Conservation (phyloP, 2,888 invertebrate genomes). For the Pammene aurita region DNA sequence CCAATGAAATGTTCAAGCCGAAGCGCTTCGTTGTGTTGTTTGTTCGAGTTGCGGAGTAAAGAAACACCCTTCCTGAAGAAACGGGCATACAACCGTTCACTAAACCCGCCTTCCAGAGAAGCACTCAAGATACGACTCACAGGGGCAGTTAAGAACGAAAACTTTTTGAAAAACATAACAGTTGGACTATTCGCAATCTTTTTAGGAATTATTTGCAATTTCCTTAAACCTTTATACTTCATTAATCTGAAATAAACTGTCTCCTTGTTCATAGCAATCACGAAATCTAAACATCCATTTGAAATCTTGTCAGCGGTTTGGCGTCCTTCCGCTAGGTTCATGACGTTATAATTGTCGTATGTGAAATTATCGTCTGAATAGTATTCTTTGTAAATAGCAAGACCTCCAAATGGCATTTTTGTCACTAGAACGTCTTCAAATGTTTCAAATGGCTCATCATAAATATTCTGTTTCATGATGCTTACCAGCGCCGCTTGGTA, state of each 20-base stretch:
- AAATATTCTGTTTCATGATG: slow-evolving; percentile 55
- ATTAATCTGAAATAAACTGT: slow-evolving; percentile 53
- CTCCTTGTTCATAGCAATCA: slow-evolving; percentile 59
- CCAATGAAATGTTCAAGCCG: slow-evolving; percentile 55
- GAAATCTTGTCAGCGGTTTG: slow-evolving; percentile 53
- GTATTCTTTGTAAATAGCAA: slow-evolving; percentile 54
- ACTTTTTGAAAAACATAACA: slow-evolving; percentile 61
- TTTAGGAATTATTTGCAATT: slow-evolving; percentile 60
- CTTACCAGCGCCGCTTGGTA: slow-evolving; percentile 64
- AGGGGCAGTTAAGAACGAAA: slow-evolving; percentile 54
- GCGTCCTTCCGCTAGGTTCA: slow-evolving; percentile 46
- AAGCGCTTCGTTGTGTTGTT: slow-evolving; percentile 45
- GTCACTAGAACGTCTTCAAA: slow-evolving; percentile 54
- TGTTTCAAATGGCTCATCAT: slow-evolving; percentile 49
- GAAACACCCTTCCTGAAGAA: slow-evolving; percentile 48
- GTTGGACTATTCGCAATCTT: slow-evolving; percentile 64
- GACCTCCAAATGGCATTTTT: slow-evolving; percentile 58
- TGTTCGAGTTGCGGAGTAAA: slow-evolving; percentile 44
- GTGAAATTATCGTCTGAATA: slow-evolving; percentile 55
- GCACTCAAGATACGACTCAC: slow-evolving; percentile 53
- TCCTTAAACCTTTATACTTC: slow-evolving; percentile 51
- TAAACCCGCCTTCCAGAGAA: slow-evolving; percentile 59
- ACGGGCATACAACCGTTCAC: slow-evolving; percentile 49
- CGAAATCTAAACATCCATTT: slow-evolving; percentile 55
- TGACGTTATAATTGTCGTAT: slow-evolving; percentile 56